These are phyloP conservation scores for Adoxophyes honmai DNA, from an alignment of 1,140 invertebrate species.

Conservation along the genomic window DNA sequence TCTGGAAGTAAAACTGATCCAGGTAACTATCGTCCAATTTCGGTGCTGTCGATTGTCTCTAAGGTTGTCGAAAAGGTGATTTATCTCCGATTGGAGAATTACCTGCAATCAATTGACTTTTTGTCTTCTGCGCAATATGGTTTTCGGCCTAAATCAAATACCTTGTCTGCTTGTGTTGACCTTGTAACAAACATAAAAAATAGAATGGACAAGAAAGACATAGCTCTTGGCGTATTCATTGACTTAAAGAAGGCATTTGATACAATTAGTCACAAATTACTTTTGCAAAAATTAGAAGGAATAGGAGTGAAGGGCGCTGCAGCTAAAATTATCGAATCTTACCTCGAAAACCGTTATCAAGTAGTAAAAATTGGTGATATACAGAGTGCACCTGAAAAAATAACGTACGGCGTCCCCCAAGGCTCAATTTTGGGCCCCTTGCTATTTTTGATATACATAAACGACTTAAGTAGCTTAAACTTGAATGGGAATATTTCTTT, in stretches of 20 bases:
- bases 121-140: conserved; percentile 27
- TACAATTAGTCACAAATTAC: conserved; percentile 19
- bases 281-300: not conserved
- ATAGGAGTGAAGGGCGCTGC: not conserved
- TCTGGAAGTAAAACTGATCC: not conserved
- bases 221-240: conserved; percentile 24
- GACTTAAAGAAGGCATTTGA: conserved; percentile 14
- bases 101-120: conserved; percentile 19
- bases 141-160: conserved; percentile 25
- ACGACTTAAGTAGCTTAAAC: too few relatives aligned
- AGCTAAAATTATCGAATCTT: conserved; percentile 22
- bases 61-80: conserved; percentile 28
- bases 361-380: conserved; percentile 24
- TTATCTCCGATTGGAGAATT: conserved; percentile 20
- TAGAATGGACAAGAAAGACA: conserved; percentile 24
- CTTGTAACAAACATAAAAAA: conserved; percentile 26
- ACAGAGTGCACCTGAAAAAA: conserved; percentile 15
- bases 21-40: not conserved
- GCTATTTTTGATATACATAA: conserved; percentile 31
- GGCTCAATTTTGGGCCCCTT: conserved; percentile 29
- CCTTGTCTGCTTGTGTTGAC: conserved; percentile 24
- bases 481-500: not conserved
- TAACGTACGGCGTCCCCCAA: conserved; percentile 19
- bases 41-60: not conserved
- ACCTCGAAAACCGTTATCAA: conserved; percentile 27